A percentile compares a stretch with the other conserved stretches of the same genome.
These are phyloP conservation scores for Julus scanicus DNA, from an alignment of 2,888 invertebrate species.

Conservation along the genomic window DNA sequence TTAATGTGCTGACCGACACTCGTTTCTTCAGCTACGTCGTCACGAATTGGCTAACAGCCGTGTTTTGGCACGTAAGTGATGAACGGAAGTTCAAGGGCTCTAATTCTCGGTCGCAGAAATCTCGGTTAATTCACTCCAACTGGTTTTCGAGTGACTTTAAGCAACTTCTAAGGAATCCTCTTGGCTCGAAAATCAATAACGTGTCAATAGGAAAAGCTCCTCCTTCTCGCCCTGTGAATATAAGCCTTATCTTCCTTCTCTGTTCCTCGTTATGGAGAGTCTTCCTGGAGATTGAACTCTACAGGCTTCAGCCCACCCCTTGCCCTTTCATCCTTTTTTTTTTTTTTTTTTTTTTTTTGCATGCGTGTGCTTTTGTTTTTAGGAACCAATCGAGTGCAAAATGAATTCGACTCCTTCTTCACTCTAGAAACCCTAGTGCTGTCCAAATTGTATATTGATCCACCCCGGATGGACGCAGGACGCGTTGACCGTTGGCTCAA, in stretches of 20 bases:
- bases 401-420: not conserved
- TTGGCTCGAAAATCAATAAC: not conserved
- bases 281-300: too few species aligned
- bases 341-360: not conserved
- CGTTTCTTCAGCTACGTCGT: not conserved
- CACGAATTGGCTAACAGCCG: not conserved
- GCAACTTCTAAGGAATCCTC: not conserved
- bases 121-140: constrained; percentile 1
- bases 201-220: not conserved
- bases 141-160: not conserved
- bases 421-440: not conserved
- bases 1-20: too few species aligned
- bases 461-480: not conserved
- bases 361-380: not conserved
- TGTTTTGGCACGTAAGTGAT: not conserved
- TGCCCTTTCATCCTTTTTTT: not conserved
- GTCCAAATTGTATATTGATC: not conserved
- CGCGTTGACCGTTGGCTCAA: not conserved
- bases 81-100: not conserved
- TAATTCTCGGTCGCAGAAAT: not conserved
- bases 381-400: not conserved
- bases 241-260: too few species aligned
- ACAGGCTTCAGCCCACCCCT: too few species aligned
- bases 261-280: too few species aligned
- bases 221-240: not conserved